Evolutionary conservation across 2,797 vertebrate genomes (phyloP), one percentile per base, ranked within the genome.

Genomic region (Acrocephalus scirpaceus): DNA sequence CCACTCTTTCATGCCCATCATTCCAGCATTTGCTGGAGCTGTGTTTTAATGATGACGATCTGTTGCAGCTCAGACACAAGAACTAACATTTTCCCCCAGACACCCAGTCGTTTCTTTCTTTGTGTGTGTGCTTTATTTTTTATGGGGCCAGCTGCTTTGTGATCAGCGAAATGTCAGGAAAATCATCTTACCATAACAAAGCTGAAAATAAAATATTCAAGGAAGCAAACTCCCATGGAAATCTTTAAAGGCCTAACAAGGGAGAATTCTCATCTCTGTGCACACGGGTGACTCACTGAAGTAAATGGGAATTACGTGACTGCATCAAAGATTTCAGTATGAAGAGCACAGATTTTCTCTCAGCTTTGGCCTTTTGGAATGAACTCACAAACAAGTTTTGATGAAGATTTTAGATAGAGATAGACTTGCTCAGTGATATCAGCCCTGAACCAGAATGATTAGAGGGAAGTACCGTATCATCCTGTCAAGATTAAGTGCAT

Each of bases 161-260:
- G 95, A 97, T 97, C 91, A 95, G 88, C 16, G 6, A 97, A 97
- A 97, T 98, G 96, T 97, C 97, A 97, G 96, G 65, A 93, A 96
- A 96, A 96, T 91, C 89, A 92, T 94, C 96, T 97, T 96, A 90
- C 92, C 87, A 95, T 92, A 96, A 97, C 95, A 97, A 96, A 96
- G 79, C 92, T 96, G 95, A 96, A 94, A 95, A 90, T 96, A 95
- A 97, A 96, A 97, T 97, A 97, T 94, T 96, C 96, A 94, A 87
- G 91, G 96, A 97, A 96, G 89, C 92, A 96, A 96, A 96, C 80
- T 97, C 96, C 94, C 93, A 92, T 92, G 73, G 92, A 97, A 96
- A 95, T 95, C 88, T 96, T 97, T 95, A 96, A 94, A 95, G 77
- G 57, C 48, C 62, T 94, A 86, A 97, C 96, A 95, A 91, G 94